phyloP scores from a whole-genome alignment of 2,888 invertebrate genomes.

The Anarsia innoxiella region DNA sequence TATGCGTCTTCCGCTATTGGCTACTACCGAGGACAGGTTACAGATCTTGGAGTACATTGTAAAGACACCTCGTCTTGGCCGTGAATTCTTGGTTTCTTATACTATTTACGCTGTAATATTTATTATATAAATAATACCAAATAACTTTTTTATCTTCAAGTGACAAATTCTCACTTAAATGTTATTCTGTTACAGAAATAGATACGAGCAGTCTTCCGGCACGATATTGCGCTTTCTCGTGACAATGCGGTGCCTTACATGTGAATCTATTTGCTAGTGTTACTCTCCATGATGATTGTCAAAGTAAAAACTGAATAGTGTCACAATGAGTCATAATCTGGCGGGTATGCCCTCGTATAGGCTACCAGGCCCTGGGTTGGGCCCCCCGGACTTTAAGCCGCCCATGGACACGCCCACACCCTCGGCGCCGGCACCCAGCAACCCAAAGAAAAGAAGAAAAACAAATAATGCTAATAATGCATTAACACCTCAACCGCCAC shows the following conservation, averaged over 20 bases:
- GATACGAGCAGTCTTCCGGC: conserved; percentile 59
- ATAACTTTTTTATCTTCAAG: no score
- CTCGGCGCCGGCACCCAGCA: conserved; percentile 85
- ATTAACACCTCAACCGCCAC: conserved; percentile 79
- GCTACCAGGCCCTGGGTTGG: conserved; percentile 82
- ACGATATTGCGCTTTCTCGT: conserved; percentile 54
- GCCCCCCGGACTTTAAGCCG: conserved; percentile 83
- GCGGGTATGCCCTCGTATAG: conserved; percentile 87
- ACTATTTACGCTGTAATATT: no score
- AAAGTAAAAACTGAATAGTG: conserved; percentile 52
- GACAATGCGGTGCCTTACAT: conserved; percentile 59
- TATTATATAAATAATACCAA: no score
- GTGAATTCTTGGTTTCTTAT: no score
- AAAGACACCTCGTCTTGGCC: no score
- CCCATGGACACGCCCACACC: conserved; percentile 80
- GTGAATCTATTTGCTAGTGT: conserved; percentile 42
- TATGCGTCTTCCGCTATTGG: conserved; percentile 20
- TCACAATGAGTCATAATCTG: conserved; percentile 85
- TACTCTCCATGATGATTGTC: conserved; percentile 50
- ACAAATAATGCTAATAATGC: conserved; percentile 82
- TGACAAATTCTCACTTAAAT: conserved; percentile 13
- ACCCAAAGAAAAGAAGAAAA: conserved; percentile 91
- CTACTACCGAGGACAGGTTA: conserved; percentile 45
- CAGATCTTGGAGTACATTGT: conserved; percentile 25
- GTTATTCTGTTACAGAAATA: conserved; percentile 70